Evolutionary conservation across 2,797 vertebrate genomes (phyloP), one percentile per base, ranked within the genome.

Genomic region (Mormyrops boulengeri): DNA sequence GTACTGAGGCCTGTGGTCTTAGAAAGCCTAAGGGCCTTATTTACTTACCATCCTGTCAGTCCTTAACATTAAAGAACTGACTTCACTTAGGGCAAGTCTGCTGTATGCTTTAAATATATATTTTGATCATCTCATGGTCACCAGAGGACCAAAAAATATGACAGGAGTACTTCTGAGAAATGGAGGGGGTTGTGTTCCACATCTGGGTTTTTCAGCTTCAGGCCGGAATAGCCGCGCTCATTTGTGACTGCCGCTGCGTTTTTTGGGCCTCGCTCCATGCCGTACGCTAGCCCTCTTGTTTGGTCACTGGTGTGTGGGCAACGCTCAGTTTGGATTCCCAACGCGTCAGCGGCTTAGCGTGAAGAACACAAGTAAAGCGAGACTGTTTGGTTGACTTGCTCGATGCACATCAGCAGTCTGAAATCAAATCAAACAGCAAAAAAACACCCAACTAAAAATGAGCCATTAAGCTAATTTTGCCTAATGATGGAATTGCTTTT

Each of bases 321-420:
- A 92, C 88, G 92, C 93, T 93, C 93, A 94, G 93, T 94, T 92
- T 94, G 93, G 92, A 92, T 95, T 95, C 94, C 92, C 22, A 94
- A 95, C 92, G 95, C 94, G 92, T 92, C 62, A 85, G 94, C 93
- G 94, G 92, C 88, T 95, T 93, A 94, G 95, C 95, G 93, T 95
- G 95, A 95, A 95, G 93, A 93, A 92, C 93, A 95, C 93, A 93
- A 93, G 93, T 94, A 93, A 93, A 95, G 93, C 93, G 92, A 88
- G 85, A 92, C 92, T 93, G 94, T 91, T 94, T 94, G 93, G 94
- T 93, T 89, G 92, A 91, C 93, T 90, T 93, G 91, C 94, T 94
- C 91, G 93, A 93, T 91, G 91, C 93, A 94, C 95, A 95, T 93
- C 94, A 93, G 91, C 94, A 93, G 93, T 92, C 94, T 93, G 91